Evolutionary conservation across 2,113 vertebrate species (phyloP), one percentile per base, ranked within the genome.

Genomic region (Colistium nudipinnis): DNA sequence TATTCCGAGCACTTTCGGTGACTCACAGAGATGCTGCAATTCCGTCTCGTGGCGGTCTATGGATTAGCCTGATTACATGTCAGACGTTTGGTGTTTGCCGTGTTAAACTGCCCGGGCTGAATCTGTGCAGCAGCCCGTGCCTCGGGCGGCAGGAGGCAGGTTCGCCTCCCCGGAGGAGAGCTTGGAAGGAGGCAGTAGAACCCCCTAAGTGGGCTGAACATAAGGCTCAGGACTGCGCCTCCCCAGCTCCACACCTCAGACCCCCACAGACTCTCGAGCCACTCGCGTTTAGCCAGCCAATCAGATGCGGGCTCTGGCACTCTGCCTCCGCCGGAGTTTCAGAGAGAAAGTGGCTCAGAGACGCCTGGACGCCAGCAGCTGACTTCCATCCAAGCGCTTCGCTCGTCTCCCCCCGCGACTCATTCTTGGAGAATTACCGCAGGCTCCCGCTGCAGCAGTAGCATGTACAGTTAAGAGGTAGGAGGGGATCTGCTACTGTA

Each of bases 101-200:
- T 73, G 62, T 55, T 44, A 63, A 69, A 35, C 45, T 28, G 77
- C 51, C 70, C 31, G 30, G 55, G 33, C 55, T 78, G 84, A 77
- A 79, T 81, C 64, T 75, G 54, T 83, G 66, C 73, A n/a, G n/a
- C 6, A 61, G 78, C 70, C 55, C 28, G 59, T 76, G 85, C 81
- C 85, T 79, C 30, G 66, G 82, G 74, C 78, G 53, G 79, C 83
- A 48, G 73, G 66, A 57, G 80, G 79, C 76, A 70, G 78, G 78
- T 84, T 74, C 82, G 87, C 89, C 84, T 80, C 87, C 82, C 78
- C 76, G 76, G 62, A 69, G 80, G 88, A 90, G 86, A 86, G 81
- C 69, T 67, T 38, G 76, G 79, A 83, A 88, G 82, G 83, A 82
- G 78, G 75, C 79, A 74, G 76, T 77, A 68, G 65, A 83, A 49